Evolutionary conservation across 2,888 invertebrate genomes (phyloP).

Genomic region (Herminia tarsipennalis): DNA sequence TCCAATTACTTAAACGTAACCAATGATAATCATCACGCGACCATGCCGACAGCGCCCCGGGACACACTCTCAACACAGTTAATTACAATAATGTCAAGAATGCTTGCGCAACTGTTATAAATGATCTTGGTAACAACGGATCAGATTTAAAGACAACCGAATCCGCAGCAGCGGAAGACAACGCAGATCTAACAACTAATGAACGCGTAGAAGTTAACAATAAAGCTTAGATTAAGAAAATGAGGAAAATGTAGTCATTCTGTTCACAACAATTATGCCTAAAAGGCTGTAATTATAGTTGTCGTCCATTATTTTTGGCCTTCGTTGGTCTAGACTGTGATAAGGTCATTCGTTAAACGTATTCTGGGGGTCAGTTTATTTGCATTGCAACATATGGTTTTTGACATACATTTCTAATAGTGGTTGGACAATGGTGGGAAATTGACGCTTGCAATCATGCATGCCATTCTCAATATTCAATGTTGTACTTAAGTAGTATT

Average conservation of each 20-base stretch:
- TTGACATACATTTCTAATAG: not conserved
- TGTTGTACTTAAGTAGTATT: not conserved
- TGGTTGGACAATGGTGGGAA: slow-evolving; percentile 7
- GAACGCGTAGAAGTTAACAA: not conserved
- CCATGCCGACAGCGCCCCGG: slow-evolving; percentile 8
- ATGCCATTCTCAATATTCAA: not conserved
- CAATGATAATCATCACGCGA: slow-evolving; percentile 20
- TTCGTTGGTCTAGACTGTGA: slow-evolving; percentile 10
- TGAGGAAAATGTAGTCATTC: not conserved
- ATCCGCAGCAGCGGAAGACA: slow-evolving; percentile 1
- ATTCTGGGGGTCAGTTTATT: slow-evolving; percentile 18
- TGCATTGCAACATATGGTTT: slow-evolving; percentile 12
- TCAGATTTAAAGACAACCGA: slow-evolving; percentile 25
- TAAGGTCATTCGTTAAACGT: slow-evolving; percentile 13
- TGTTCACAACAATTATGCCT: not conserved
- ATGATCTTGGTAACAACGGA: slow-evolving; percentile 38
- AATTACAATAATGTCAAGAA: slow-evolving; percentile 41
- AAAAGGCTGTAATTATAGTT: slow-evolving; percentile 5
- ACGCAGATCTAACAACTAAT: slow-evolving; percentile 11
- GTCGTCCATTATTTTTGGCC: slow-evolving; percentile 10
- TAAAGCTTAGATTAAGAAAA: not conserved
- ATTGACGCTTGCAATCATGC: not conserved
- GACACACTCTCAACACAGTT: slow-evolving; percentile 11
- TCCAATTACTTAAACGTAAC: slow-evolving; percentile 27
- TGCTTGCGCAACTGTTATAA: slow-evolving; percentile 42